Evolutionary conservation across 2,113 vertebrate genomes (phyloP).

Genomic region (Etia nguti): DNA sequence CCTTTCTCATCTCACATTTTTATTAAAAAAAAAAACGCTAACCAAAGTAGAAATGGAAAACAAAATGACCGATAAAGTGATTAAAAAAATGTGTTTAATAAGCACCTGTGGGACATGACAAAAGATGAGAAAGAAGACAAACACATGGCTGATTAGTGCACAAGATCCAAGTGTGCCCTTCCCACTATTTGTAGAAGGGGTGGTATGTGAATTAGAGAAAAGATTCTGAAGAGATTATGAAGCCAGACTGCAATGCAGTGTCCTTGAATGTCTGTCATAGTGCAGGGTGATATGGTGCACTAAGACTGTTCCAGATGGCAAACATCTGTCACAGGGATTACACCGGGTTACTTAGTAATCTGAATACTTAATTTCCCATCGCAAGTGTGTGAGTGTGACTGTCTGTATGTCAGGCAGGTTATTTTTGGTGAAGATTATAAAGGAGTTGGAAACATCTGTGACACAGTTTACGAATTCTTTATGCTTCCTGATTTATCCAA

Average conservation of each 20-base stretch:
- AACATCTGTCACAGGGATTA: slow-evolving; percentile 43
- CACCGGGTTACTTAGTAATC: neutral
- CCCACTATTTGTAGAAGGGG: neutral
- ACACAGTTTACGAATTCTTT: neutral
- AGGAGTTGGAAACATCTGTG: neutral
- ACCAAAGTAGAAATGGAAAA: neutral
- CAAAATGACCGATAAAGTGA: neutral
- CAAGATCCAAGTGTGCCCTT: neutral
- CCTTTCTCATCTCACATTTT: neutral
- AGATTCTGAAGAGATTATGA: slow-evolving; percentile 7
- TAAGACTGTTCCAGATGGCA: slow-evolving; percentile 23
- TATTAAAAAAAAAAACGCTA: neutral
- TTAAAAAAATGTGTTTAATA: neutral
- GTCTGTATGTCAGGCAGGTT: neutral
- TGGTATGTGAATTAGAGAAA: neutral
- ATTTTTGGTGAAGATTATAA: neutral
- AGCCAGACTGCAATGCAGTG: neutral
- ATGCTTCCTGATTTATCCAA: neutral
- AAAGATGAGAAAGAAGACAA: no score
- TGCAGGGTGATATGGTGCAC: neutral
- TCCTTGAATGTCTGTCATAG: neutral
- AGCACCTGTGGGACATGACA: no score
- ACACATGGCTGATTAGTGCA: neutral
- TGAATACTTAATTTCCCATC: neutral
- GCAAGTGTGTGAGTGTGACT: neutral